Conservation (phyloP, 2,888 invertebrate species). For the Acleris cristana region DNA sequence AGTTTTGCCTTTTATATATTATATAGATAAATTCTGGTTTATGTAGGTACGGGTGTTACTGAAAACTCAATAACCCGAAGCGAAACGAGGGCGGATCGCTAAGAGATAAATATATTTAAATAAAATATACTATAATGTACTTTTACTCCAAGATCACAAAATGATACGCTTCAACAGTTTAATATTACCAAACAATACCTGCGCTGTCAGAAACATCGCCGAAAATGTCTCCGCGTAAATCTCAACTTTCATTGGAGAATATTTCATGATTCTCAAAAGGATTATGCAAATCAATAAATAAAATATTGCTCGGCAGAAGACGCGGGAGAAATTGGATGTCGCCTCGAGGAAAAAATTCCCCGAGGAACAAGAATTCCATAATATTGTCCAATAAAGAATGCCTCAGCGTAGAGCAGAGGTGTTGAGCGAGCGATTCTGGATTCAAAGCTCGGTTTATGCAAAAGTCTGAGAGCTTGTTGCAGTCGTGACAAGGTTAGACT, state of each 20-base stretch:
- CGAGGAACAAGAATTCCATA: slow-evolving; percentile 58
- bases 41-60: too few species aligned
- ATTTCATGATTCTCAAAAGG: slow-evolving; percentile 48
- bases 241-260: slow-evolving; percentile 40
- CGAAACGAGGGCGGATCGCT: too few species aligned
- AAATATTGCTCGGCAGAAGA: slow-evolving; percentile 56
- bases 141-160: background rate
- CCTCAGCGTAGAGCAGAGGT: slow-evolving; percentile 45
- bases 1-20: too few species aligned
- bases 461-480: slow-evolving; percentile 10
- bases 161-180: slow-evolving; percentile 1
- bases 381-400: slow-evolving; percentile 61
- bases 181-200: slow-evolving; percentile 6
- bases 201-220: slow-evolving; percentile 13
- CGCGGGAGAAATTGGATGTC: slow-evolving; percentile 55
- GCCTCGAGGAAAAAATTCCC: slow-evolving; percentile 51
- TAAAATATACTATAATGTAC: too few species aligned
- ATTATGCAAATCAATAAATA: slow-evolving; percentile 65
- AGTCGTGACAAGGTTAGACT: too few species aligned
- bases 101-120: too few species aligned
- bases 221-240: slow-evolving; percentile 20
- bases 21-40: too few species aligned
- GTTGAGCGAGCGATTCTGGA: background rate
- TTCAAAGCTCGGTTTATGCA: slow-evolving; percentile 20
- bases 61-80: too few species aligned